Conservation (phyloP, 2,888 invertebrate species). For the Tanypteryx hageni region DNA sequence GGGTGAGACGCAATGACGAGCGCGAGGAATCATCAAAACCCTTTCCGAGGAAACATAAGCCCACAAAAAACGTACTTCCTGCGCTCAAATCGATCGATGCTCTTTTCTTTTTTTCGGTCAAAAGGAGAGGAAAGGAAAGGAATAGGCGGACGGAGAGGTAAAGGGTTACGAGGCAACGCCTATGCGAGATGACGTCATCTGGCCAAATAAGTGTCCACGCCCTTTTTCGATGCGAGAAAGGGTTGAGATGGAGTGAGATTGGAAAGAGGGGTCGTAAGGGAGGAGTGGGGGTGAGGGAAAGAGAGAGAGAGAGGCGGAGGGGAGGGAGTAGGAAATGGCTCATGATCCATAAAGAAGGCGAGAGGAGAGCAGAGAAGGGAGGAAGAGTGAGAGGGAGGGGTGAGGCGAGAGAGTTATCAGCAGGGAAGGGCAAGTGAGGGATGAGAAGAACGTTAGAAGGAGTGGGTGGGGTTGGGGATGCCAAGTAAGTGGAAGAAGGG, state of each 20-base stretch:
- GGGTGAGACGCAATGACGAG: constrained; percentile 22
- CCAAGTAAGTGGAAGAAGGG: background rate
- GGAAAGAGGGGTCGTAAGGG: background rate
- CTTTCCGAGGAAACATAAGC: constrained; percentile 39
- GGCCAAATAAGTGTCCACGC: constrained; percentile 61
- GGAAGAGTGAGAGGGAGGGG: too few species aligned
- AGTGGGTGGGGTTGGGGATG: background rate
- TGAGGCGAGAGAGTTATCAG: too few species aligned
- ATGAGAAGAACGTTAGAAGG: background rate
- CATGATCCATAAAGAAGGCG: too few species aligned
- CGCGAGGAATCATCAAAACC: constrained; percentile 37
- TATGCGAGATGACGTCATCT: constrained; percentile 50
- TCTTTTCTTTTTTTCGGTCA: background rate
- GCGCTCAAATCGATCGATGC: constrained; percentile 6
- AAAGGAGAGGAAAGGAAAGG: background rate
- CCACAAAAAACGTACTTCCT: background rate
- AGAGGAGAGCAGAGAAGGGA: too few species aligned
- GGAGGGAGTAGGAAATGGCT: too few species aligned
- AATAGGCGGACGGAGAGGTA: background rate
- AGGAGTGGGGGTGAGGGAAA: background rate
- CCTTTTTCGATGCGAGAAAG: constrained; percentile 47
- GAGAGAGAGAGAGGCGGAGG: background rate
- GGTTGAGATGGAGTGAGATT: constrained; percentile 48
- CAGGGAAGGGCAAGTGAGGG: background rate
- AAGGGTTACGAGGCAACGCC: constrained; percentile 56